Conservation (phyloP, 2,797 vertebrate species). For the Petrocephalus sullivani region DNA sequence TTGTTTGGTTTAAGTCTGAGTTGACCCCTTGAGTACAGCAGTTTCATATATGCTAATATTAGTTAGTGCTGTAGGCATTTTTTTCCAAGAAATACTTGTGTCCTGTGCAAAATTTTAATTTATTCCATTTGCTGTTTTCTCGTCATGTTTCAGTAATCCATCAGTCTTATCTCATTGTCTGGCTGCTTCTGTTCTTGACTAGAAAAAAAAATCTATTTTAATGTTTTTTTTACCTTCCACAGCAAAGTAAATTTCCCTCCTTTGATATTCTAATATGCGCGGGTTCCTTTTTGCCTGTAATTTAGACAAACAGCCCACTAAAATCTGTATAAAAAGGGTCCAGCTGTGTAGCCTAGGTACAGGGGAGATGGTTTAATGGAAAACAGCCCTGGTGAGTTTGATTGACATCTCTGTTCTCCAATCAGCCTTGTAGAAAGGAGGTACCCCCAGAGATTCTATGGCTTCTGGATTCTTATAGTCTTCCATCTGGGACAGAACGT, state of each 20-base stretch:
- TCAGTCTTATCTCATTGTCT: background rate
- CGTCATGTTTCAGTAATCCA: background rate
- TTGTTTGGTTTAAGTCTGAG: background rate
- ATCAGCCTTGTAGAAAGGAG: background rate
- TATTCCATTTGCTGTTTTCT: background rate
- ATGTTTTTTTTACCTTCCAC: background rate
- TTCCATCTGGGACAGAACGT: background rate
- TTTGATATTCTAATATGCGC: background rate
- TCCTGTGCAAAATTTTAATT: background rate
- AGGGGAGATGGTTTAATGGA: background rate
- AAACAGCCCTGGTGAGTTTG: background rate
- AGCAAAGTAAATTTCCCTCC: background rate
- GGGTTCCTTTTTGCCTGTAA: background rate
- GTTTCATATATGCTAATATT: background rate
- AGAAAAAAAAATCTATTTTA: background rate
- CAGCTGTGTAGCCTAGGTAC: background rate
- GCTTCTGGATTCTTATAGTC: background rate
- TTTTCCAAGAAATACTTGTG: background rate
- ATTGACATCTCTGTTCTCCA: background rate
- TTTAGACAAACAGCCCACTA: background rate
- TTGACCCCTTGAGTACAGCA: background rate
- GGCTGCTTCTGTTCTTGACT: background rate
- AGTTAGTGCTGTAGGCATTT: background rate
- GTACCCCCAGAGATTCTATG: background rate
- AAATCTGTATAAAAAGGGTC: background rate